Base-by-base conservation (phyloP, 2,113 vertebrate genomes). In the Eulemur macaco region DNA sequence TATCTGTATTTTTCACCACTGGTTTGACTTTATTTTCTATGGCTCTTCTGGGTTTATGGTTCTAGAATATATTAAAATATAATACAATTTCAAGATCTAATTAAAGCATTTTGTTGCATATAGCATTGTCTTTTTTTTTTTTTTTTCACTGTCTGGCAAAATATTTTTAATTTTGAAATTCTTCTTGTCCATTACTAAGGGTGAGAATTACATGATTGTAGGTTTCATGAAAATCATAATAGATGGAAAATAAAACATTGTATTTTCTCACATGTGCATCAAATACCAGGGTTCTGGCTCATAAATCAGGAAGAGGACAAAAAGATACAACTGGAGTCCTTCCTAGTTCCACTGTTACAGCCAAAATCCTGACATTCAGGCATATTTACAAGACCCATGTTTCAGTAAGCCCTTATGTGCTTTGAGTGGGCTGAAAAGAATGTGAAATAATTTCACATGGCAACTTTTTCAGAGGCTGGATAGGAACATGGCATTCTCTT, bases 281-380 rank as follows among this genome's bases (percentile, higher is more conserved):
- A 98, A 98, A 98, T 98, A 98, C 96, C 98, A 98, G 94, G 64
- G 17, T 97, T 98, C 97, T 98, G 98, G 97, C 96, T 98, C 64
- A 93, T 90, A 54, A 95, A 96, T 93, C 86, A 97, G 89, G 92
- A 98, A 98, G 95, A 96, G 73, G 69, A 92, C 96, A 97, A 96
- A 96, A 97, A 98, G 95, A 95, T 91, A 81, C 73, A 97, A 78
- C 81, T 98, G 98, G 98, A 98, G 64, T 96, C 69, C 97, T 98
- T 98, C 97, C 98, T 98, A 90, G 95, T 97, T 95, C 64, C 76
- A 95, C 69, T 95, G 85, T 89, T 89, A 96, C 69, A 98, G 98
- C 98, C 98, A 98, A 98, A 98, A 98, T 96, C 91, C 93, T 99
- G 98, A 98, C 98, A 98, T 99, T 99, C 98, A 98, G 97, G 90